Evolutionary conservation across 2,113 vertebrate species (phyloP).

Genomic region (Epinephelus cyanopodus): DNA sequence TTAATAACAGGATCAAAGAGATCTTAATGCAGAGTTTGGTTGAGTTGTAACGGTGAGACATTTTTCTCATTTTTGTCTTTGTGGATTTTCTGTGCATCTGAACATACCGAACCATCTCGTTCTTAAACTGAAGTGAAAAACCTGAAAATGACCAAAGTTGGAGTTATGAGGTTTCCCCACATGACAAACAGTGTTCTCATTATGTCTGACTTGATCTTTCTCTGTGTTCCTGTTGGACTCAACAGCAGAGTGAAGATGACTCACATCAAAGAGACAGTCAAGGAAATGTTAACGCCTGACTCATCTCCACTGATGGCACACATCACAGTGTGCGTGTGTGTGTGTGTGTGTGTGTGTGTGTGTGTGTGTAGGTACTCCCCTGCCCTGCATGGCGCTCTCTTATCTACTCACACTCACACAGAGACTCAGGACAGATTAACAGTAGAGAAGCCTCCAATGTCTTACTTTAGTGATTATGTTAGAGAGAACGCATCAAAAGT

Average conservation of each 20-base stretch:
- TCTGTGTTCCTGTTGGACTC: slow-evolving; percentile 54
- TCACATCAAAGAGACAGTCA: slow-evolving; percentile 69
- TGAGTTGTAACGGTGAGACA: too few relatives aligned
- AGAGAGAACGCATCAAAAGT: too few relatives aligned
- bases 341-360: slow-evolving; percentile 5
- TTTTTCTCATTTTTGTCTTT: too few relatives aligned
- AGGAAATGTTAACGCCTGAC: slow-evolving; percentile 66
- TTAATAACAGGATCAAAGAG: too few relatives aligned
- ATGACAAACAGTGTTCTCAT: slow-evolving; percentile 64
- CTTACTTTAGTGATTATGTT: too few relatives aligned
- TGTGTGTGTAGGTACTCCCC: slow-evolving; percentile 33
- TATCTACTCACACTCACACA: slow-evolving; percentile 1
- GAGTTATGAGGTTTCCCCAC: slow-evolving; percentile 48
- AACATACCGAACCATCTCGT: not conserved
- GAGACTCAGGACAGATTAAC: not conserved
- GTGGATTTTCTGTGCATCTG: not conserved
- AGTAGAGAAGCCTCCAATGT: not conserved
- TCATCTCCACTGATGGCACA: slow-evolving; percentile 43
- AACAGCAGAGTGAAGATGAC: slow-evolving; percentile 66
- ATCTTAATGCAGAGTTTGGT: too few relatives aligned
- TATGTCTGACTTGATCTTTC: slow-evolving; percentile 69
- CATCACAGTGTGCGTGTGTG: not conserved
- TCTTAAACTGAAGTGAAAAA: slow-evolving; percentile 44
- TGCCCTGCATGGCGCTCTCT: slow-evolving; percentile 22
- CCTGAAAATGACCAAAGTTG: slow-evolving; percentile 54